These are phyloP conservation scores for Simalia tracyae DNA, from an alignment of 2,797 vertebrate genomes.

Conservation along the genomic window DNA sequence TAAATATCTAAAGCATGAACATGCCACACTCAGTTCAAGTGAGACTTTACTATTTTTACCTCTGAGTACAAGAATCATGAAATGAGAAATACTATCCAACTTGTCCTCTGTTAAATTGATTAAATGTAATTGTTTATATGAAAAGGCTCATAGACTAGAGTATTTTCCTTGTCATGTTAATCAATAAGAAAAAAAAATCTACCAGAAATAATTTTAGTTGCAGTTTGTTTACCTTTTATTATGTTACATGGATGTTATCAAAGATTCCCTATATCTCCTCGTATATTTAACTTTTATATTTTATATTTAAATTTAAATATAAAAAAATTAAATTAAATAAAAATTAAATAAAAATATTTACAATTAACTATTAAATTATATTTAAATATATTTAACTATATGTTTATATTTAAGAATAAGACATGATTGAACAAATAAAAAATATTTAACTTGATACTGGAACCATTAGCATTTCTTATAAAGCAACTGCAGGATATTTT, in stretches of 20 bases:
- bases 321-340: too few species aligned
- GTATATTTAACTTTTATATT: neutral
- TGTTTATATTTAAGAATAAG: too few species aligned
- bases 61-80: neutral
- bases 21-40: neutral
- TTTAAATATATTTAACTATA: too few species aligned
- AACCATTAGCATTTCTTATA: neutral
- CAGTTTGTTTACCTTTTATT: neutral
- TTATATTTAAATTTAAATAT: too few species aligned
- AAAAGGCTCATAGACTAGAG: neutral
- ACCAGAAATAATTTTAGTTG: neutral
- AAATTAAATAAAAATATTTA: too few species aligned
- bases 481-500: neutral
- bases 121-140: neutral
- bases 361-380: too few species aligned
- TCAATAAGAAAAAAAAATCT: neutral
- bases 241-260: neutral
- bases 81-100: neutral
- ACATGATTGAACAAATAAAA: too few species aligned
- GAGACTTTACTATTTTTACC: neutral
- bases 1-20: too few species aligned
- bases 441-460: neutral
- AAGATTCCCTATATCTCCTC: neutral
- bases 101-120: neutral
- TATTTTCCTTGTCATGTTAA: neutral